These are phyloP conservation scores for Fistularia tabacaria DNA, from an alignment of 2,797 vertebrate species.

Conservation along the genomic window DNA sequence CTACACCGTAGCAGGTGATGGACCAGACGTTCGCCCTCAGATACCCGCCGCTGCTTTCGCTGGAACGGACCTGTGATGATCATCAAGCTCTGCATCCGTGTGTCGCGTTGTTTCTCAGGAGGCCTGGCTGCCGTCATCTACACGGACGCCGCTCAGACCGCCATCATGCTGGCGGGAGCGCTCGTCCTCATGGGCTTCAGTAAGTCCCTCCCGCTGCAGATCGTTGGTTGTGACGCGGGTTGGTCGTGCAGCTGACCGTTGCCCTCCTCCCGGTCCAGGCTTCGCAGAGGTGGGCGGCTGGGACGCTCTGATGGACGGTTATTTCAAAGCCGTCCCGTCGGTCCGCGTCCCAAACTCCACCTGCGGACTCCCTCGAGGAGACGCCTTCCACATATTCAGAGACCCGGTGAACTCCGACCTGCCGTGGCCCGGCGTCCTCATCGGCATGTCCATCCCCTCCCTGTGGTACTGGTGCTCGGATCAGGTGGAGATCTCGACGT, in stretches of 20 bases:
- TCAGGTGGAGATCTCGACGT: conserved; percentile 75
- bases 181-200: conserved; percentile 90
- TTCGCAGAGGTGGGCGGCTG: conserved; percentile 87
- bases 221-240: background rate
- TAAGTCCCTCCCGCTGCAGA: conserved; percentile 67
- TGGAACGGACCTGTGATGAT: no score
- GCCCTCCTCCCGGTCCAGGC: conserved; percentile 63
- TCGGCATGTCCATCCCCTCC: conserved; percentile 92
- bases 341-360: conserved; percentile 80
- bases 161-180: conserved; percentile 89
- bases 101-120: conserved; percentile 66
- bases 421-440: conserved; percentile 90
- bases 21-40: no score
- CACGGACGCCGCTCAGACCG: conserved; percentile 90
- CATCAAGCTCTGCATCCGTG: background rate
- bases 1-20: conserved; percentile 88
- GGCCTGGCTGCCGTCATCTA: conserved; percentile 97
- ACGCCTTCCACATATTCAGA: conserved; percentile 92
- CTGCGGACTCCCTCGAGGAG: conserved; percentile 87
- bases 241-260: background rate
- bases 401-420: conserved; percentile 89
- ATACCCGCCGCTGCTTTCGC: no score
- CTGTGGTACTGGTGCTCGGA: conserved; percentile 99
- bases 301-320: conserved; percentile 80
- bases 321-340: conserved; percentile 81